Evolutionary conservation across 2,797 vertebrate species (phyloP), one percentile per base, ranked within the genome.

Genomic region (Crotalus adamanteus): DNA sequence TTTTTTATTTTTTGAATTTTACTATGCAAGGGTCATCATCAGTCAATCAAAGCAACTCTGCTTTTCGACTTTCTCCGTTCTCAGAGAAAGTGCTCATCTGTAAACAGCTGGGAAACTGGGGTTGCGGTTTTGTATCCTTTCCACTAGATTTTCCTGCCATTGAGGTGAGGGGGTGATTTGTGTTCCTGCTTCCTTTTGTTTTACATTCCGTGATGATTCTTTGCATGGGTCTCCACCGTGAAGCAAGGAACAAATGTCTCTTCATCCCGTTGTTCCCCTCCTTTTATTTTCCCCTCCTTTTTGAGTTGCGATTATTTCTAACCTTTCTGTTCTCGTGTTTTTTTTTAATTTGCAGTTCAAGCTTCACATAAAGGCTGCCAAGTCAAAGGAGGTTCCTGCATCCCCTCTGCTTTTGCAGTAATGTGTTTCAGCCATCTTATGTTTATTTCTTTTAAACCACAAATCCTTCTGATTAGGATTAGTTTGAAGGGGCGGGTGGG

Each of bases 361-460:
- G 98, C 98, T 98, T 98, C 98, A 98, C 98, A 98, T 98, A 98
- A 98, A 98, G 98, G 97, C 98, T 98, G 98, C 97, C 98, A 95
- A 98, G 97, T 97, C 98, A 98, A 93, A 98, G 98, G 98, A 98
- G 96, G 97, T 97, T 97, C 97, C 98, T 97, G 97, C 97, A 98
- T 97, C 98, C 97, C 98, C 97, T 3, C 98, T 98, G 98, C 98
- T 98, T 98, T 98, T 98, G 98, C 98, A 98, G 98, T 98, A 97
- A 97, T 96, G 97, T 97, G 97, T 97, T 95, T 98, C 96, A 97
- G 97, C 97, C 98, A 97, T 97, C 96, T 94, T 85, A 90, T 87
- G 2, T 87, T n/a, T 91, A 47, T 91, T 63, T 53, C 95, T 96
- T 96, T 95, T 94, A 93, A 94, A 97, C 96, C 96, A 97, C 92